Evolutionary conservation across 2,888 invertebrate species (phyloP), one percentile per base, ranked within the genome.

Genomic region (Mechanitis messenoides): DNA sequence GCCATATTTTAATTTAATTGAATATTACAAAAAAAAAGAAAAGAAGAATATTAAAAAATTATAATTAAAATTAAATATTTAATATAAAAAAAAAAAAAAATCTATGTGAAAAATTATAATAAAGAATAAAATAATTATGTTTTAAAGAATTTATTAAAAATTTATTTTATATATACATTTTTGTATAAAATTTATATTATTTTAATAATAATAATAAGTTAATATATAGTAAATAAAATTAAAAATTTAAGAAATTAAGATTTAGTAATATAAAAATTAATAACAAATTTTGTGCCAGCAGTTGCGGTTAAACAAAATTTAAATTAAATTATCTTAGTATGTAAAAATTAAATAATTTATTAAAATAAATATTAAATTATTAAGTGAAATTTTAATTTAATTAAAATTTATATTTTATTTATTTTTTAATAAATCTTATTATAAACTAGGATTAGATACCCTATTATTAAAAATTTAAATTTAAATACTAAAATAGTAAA

Each of bases 381-480:
- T 89, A 90, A 71, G 92, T 92, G 87, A 92, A 91, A 90, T 91
- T 92, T 90, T 84, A 89, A 90, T 86, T 87, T 85, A 82, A 80
- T 77, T 72, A 76, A 79, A 78, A 74, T 74, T 80, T 81, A 81
- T 71, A 69, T 69, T 69, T 72, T 73, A 68, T 70, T 80, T 80
- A 80, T 80, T 76, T 80, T 64, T 84, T 84, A 81, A 79, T 83
- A 85, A 83, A 80, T 83, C 90, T 83, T 74, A 92, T 69, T 68
- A 61, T 83, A 92, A 90, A 92, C 92, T 92, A 92, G 92, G 92
- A 92, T 93, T 92, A 92, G 92, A 92, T 92, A 92, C 92, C 92
- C 92, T 92, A 91, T 92, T 93, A 92, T 92, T 86, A 77, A 82
- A 87, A 85, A 91, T 91, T 90, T 80, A 88, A 82, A 70, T 76